Percentiles rank a stretch among this genome's conserved stretches.
Conservation (phyloP, 1,140 invertebrate genomes). For the Sesamia nonagrioides region DNA sequence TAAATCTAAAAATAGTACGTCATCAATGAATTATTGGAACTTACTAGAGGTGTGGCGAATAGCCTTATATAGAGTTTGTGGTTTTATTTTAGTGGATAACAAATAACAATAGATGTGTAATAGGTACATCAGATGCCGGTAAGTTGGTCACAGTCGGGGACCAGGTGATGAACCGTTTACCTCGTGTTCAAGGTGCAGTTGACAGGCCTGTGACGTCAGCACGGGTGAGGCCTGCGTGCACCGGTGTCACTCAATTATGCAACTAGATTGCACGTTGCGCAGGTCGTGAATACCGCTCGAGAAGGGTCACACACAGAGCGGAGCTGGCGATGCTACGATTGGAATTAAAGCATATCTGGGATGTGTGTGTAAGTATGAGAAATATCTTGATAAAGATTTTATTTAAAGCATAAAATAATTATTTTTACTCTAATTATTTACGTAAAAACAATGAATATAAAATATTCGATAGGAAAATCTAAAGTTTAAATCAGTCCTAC, state of each 20-base stretch:
- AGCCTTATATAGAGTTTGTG: not conserved
- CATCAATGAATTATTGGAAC: too few relatives aligned
- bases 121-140: too few relatives aligned
- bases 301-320: not conserved
- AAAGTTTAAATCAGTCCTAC: too few relatives aligned
- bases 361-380: not conserved
- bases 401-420: too few relatives aligned
- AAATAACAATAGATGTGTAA: too few relatives aligned
- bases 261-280: not conserved
- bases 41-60: too few relatives aligned
- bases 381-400: too few relatives aligned
- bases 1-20: too few relatives aligned
- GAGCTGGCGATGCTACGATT: not conserved
- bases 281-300: not conserved
- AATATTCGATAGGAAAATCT: too few relatives aligned
- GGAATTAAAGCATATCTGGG: not conserved
- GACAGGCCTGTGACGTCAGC: conserved; percentile 19
- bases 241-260: conserved; percentile 3
- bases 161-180: conserved; percentile 43
- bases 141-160: not conserved
- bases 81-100: too few relatives aligned
- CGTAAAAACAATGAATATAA: too few relatives aligned
- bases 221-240: not conserved
- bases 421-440: too few relatives aligned
- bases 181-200: not conserved